phyloP scores from a whole-genome alignment of 2,113 vertebrate genomes.

The Paralichthys olivaceus region DNA sequence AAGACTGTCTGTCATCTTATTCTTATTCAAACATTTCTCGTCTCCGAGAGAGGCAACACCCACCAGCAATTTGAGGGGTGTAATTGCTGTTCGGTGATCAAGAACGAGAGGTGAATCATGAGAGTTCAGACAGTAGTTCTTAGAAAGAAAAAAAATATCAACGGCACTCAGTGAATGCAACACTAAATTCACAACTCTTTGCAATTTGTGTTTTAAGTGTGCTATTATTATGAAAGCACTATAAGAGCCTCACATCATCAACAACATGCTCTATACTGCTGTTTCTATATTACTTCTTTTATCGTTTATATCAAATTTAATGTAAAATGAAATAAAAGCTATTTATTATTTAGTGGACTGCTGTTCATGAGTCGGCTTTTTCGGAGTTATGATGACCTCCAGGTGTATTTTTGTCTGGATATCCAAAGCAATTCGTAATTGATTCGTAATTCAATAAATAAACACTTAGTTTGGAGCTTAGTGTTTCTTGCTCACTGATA shows the following conservation, averaged over 20 bases:
- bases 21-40: constrained; percentile 86
- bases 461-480: too few relatives aligned
- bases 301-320: constrained; percentile 6
- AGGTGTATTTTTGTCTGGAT: too few relatives aligned
- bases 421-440: too few relatives aligned
- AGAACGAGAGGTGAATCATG: constrained; percentile 80
- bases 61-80: constrained; percentile 93
- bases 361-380: too few relatives aligned
- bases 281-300: constrained; percentile 4
- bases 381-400: too few relatives aligned
- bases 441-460: too few relatives aligned
- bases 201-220: constrained; percentile 8
- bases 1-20: constrained; percentile 96
- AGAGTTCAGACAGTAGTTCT: constrained; percentile 73
- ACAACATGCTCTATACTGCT: neutral
- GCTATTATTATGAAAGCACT: constrained; percentile 31
- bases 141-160: constrained; percentile 31
- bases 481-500: neutral
- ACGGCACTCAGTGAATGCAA: constrained; percentile 50
- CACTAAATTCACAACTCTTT: constrained; percentile 39
- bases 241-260: constrained; percentile 12
- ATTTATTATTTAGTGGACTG: too few relatives aligned
- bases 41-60: constrained; percentile 90
- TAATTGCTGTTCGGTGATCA: constrained; percentile 92
- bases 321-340: neutral